Conservation (phyloP, 2,113 vertebrate species). For the Osmerus mordax region DNA sequence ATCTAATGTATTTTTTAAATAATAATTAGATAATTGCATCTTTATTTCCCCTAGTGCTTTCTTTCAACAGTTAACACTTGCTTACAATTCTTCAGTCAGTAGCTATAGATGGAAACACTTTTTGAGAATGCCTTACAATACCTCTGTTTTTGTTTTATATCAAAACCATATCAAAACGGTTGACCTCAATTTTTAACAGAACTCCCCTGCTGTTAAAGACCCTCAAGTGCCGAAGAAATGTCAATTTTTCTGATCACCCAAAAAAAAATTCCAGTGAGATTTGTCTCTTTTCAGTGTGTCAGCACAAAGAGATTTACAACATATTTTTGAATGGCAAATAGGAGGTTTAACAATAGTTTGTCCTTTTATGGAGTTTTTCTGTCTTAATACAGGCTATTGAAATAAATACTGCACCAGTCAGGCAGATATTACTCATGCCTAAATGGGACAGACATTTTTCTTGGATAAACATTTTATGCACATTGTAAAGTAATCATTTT, state of each 20-base stretch:
- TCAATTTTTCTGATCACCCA: neutral
- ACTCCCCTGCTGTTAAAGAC: slow-evolving; percentile 28
- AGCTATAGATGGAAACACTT: slow-evolving; percentile 2
- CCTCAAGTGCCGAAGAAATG: slow-evolving; percentile 21
- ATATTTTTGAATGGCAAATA: no score
- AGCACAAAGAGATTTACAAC: neutral
- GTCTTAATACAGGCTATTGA: no score
- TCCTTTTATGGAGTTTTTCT: neutral
- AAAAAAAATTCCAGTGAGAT: neutral
- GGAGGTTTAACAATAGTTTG: neutral
- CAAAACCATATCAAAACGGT: slow-evolving; percentile 20
- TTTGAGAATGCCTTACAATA: slow-evolving; percentile 19
- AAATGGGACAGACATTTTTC: no score
- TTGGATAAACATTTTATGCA: neutral
- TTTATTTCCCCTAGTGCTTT: neutral
- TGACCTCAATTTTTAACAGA: slow-evolving; percentile 13
- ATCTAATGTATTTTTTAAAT: neutral
- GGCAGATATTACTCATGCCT: no score
- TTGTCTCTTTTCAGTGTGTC: neutral
- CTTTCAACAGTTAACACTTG: neutral
- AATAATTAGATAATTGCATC: neutral
- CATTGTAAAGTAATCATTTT: neutral
- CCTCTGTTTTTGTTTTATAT: slow-evolving; percentile 11
- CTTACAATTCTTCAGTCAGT: neutral
- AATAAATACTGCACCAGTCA: no score